These are phyloP conservation scores for Sternarchorhynchus goeldii DNA, from an alignment of 2,797 vertebrate species.

Conservation along the genomic window DNA sequence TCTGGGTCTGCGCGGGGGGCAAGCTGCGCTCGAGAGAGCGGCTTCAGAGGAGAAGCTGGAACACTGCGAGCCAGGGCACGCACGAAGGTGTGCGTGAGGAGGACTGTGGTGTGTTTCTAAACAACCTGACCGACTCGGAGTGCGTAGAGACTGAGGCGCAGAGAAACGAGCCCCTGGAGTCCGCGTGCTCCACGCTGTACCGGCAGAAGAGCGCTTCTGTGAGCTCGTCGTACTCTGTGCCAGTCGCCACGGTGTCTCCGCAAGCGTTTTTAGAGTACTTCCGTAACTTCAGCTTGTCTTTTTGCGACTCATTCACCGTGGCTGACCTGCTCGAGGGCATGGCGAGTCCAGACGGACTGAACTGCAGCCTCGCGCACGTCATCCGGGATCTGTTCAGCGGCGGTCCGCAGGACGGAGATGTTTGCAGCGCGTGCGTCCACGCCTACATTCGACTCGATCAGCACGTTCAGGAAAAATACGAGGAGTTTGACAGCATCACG, in stretches of 20 bases:
- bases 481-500: slow-evolving; percentile 84
- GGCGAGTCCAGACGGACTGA: slow-evolving; percentile 80
- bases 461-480: slow-evolving; percentile 90
- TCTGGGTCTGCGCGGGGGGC: slow-evolving; percentile 79
- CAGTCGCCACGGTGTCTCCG: slow-evolving; percentile 69
- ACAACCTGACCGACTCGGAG: slow-evolving; percentile 73
- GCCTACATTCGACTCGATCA: slow-evolving; percentile 83
- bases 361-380: slow-evolving; percentile 81
- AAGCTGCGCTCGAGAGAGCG: slow-evolving; percentile 67
- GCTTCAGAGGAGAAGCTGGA: slow-evolving; percentile 53
- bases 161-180: slow-evolving; percentile 63
- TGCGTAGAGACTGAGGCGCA: slow-evolving; percentile 60
- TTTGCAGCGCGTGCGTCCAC: slow-evolving; percentile 81
- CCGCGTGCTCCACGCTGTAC: slow-evolving; percentile 66
- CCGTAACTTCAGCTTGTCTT: slow-evolving; percentile 83
- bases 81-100: slow-evolving; percentile 56
- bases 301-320: slow-evolving; percentile 82
- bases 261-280: slow-evolving; percentile 82
- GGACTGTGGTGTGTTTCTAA: slow-evolving; percentile 69
- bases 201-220: slow-evolving; percentile 71
- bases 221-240: slow-evolving; percentile 66
- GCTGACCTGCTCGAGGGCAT: slow-evolving; percentile 84
- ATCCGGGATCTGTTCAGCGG: slow-evolving; percentile 72
- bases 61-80: slow-evolving; percentile 51
- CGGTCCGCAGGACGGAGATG: slow-evolving; percentile 73